Base-by-base conservation (phyloP, 2,797 vertebrate species). In the Allobates femoralis region DNA sequence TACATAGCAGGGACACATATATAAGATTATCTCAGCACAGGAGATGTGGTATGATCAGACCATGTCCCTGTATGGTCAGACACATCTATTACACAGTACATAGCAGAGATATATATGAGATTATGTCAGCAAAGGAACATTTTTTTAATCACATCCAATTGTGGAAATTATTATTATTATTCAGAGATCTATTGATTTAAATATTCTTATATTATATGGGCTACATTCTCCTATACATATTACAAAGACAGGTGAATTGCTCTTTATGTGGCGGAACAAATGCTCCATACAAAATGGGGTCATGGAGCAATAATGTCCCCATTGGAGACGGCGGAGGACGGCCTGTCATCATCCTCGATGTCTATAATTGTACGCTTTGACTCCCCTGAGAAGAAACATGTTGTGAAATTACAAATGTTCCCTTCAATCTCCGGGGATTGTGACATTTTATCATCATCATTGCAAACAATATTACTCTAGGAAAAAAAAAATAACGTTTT, bases 361-460 rank as follows among this genome's bases (percentile, higher is more conserved):
- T 71, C 66, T 73, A 18, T 32, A 28, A 81, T n/a, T 26, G 16
- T 37, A 71, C 66, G 6, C 21, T 41, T 16, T 5, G 55, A 83
- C 16, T 79, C 74, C 77, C 73, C 30, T 66, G 58, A 74, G 83
- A 51, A 66, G 3, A 34, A 76, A 69, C 1, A 26, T 28, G 75
- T 69, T 23, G 34, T 53, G 76, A 55, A 78, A 79, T 69, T 19
- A 55, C 60, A 66, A 69, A 78, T 56, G 30, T 37, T 58, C 34
- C 83, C 50, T 28, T n/a, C 55, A 18, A 12, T 83, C 81, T 75
- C 81, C 0, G 67, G 71, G 69, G 67, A 60, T 19, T 67, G 32
- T 83, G 69, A 26, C 67, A 83, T 74, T 71, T 83, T 41, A 83
- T 5, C 32, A 58, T 74, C 53, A 83, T 56, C 8, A 26, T 11